Percentiles rank a stretch among this genome's conserved stretches.
These are phyloP conservation scores for Polyommatus icarus DNA, from an alignment of 2,888 invertebrate species.

Conservation along the genomic window DNA sequence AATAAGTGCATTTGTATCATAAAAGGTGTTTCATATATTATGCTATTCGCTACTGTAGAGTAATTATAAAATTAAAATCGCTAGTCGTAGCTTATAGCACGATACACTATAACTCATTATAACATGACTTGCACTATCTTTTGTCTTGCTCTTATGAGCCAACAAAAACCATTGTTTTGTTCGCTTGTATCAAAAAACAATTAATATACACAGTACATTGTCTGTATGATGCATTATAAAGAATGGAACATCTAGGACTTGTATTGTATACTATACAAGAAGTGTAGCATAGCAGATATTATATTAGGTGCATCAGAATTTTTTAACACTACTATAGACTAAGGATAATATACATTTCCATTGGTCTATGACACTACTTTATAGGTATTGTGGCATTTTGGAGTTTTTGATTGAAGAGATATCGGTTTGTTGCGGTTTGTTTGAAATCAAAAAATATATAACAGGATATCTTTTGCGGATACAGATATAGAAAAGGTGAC, in stretches of 20 bases:
- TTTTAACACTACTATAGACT: no score
- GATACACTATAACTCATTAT: conserved; percentile 12
- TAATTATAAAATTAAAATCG: not conserved
- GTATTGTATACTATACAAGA: not conserved
- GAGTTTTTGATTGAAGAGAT: no score
- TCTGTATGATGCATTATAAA: not conserved
- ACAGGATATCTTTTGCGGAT: no score
- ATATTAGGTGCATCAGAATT: no score
- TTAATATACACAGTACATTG: conserved; percentile 27
- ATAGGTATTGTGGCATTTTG: no score
- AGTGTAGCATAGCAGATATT: no score
- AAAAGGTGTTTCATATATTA: not conserved
- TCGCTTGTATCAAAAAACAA: conserved; percentile 18
- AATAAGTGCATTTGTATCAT: no score
- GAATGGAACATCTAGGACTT: not conserved
- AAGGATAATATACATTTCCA: no score
- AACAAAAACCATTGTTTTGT: conserved; percentile 28
- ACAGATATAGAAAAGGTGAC: no score
- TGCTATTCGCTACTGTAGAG: not conserved
- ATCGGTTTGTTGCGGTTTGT: no score
- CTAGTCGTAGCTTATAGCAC: not conserved
- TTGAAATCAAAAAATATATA: no score
- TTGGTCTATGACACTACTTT: no score
- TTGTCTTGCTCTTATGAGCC: conserved; percentile 20
- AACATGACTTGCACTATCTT: conserved; percentile 13